phyloP scores from a whole-genome alignment of 2,888 invertebrate species.

The Drosophila melanosoma region DNA sequence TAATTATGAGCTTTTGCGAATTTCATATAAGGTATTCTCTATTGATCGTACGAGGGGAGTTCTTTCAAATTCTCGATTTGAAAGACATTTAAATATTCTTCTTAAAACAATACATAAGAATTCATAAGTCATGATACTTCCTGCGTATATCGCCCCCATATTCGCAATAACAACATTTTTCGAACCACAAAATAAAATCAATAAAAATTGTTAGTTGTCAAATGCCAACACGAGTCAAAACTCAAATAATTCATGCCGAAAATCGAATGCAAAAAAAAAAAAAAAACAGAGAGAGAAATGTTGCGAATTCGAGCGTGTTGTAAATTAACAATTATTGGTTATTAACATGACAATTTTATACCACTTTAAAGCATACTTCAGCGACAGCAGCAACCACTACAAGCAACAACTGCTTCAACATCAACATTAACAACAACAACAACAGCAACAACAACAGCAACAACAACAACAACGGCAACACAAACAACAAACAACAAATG shows the following conservation, averaged over 20 bases:
- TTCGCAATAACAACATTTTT: slow-evolving; percentile 27
- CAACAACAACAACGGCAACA: slow-evolving; percentile 31
- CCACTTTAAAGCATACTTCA: slow-evolving; percentile 79
- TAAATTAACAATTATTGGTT: slow-evolving; percentile 84
- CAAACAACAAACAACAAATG: slow-evolving; percentile 48
- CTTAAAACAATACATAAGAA: background rate
- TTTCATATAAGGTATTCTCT: background rate
- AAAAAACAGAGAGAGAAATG: slow-evolving; percentile 25
- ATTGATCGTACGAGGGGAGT: background rate
- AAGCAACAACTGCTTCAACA: slow-evolving; percentile 41
- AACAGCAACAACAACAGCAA: slow-evolving; percentile 35
- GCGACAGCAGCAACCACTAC: slow-evolving; percentile 44
- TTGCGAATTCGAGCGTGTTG: slow-evolving; percentile 66
- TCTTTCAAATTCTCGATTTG: background rate
- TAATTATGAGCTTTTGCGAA: background rate
- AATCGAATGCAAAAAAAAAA: slow-evolving; percentile 13
- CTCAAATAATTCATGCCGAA: slow-evolving; percentile 62
- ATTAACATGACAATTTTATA: slow-evolving; percentile 84
- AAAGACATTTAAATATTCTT: background rate
- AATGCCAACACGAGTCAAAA: slow-evolving; percentile 71
- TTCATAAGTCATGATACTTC: slow-evolving; percentile 2
- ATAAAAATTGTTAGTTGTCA: slow-evolving; percentile 67
- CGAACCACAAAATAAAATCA: slow-evolving; percentile 31
- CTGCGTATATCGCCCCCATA: slow-evolving; percentile 4
- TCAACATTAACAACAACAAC: slow-evolving; percentile 15